Base-by-base conservation (phyloP, 2,888 invertebrate genomes). In the Heliconius sara region DNA sequence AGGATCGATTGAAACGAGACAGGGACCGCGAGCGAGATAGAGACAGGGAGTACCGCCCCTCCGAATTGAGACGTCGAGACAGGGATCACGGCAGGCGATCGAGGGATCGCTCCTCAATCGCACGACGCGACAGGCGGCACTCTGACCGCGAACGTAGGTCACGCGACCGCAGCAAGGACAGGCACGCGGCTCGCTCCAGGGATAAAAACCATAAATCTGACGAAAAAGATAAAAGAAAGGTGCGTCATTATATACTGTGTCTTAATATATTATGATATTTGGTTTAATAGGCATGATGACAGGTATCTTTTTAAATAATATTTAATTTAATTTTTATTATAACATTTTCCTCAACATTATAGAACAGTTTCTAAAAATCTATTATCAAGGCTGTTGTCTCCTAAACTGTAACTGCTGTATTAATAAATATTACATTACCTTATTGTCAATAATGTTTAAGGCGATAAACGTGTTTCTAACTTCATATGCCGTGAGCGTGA, bases 101-200 rank as follows among this genome's bases (percentile, higher is more conserved):
- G 43, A 85, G 87, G 30, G 87, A 87, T 22, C 81, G 86, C 47
- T 86, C 90, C 25, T 79, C 86, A 66, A 79, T 84, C 77, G 78
- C 82, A 65, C 87, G 88, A 22, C 84, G 84, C 76, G 82, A 89
- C 82, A 81, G 86, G 7, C 82, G 86, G 74, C 83, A 82, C 66
- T 86, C 88, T 34, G 89, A 89, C 25, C 85, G 88, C 16, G 87
- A 90, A 80, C 85, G 90, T 82, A 86, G 91, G 74, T 87, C 91
- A 76, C 85, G 92, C 10, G 92, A 92, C 6, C 82, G 84, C 19
- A 85, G 84, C 80, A 83, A 84, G 68, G 84, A 86, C 47, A 86
- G 86, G 68, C 78, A 88, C 27, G 87, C 89, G 60, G 91, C 89
- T 10, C 85, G 91, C 6, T 93, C 91, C 39, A 90, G 93, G 60